Conservation (phyloP, 2,113 vertebrate species). For the Cavia aperea region DNA sequence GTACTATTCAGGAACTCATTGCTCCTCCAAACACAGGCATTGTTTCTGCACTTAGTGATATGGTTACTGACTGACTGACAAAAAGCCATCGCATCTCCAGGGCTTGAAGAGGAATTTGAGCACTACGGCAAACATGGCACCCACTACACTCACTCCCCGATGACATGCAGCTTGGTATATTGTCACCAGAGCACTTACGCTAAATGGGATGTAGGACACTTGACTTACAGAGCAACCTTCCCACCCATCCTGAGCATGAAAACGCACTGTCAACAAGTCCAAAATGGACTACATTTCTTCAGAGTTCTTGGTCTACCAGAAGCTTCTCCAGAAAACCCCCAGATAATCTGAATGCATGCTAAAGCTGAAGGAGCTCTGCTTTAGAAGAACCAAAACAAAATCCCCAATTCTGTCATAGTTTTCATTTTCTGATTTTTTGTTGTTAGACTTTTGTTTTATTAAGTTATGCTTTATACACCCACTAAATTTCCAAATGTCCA, state of each 20-base stretch:
- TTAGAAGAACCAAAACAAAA: not conserved
- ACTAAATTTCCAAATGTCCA: not conserved
- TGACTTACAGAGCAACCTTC: slow-evolving; percentile 56
- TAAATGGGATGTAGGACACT: slow-evolving; percentile 57
- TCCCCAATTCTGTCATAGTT: not conserved
- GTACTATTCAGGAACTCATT: not conserved
- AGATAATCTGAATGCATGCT: not conserved
- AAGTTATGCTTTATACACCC: not conserved
- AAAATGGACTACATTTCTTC: slow-evolving; percentile 43
- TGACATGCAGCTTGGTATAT: slow-evolving; percentile 40
- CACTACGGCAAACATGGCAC: not conserved
- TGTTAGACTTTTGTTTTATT: not conserved
- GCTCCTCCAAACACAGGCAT: not conserved
- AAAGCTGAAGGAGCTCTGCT: not conserved
- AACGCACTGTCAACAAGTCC: slow-evolving; percentile 33
- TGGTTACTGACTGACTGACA: slow-evolving; percentile 36
- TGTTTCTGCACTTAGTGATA: slow-evolving; percentile 57
- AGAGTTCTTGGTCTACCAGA: slow-evolving; percentile 36
- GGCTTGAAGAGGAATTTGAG: not conserved
- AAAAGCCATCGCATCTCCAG: slow-evolving; percentile 41
- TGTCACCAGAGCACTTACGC: slow-evolving; percentile 70
- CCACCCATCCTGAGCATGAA: slow-evolving; percentile 39
- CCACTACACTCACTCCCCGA: slow-evolving; percentile 15
- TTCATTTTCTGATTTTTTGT: slow-evolving; percentile 23
- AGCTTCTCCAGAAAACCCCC: not conserved